Conservation (phyloP, 2,888 invertebrate genomes). For the Thecocarcelia acutangulata region DNA sequence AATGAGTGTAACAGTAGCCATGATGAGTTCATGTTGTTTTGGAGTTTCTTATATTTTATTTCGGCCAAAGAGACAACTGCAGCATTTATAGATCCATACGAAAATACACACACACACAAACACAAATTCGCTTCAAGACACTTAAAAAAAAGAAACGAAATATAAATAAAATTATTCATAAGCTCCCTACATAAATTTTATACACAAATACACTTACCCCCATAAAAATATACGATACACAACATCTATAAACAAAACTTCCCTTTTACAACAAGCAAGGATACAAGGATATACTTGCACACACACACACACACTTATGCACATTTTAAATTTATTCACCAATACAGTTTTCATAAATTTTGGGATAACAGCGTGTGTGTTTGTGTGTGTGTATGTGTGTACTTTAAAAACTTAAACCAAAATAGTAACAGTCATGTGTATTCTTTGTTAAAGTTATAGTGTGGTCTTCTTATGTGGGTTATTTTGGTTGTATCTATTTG, state of each 20-base stretch:
- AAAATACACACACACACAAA: not conserved
- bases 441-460: conserved; percentile 70
- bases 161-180: conserved; percentile 61
- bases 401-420: conserved; percentile 63
- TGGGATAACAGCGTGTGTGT: conserved; percentile 8
- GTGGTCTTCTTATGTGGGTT: conserved; percentile 77
- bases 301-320: not conserved
- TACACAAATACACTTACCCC: conserved; percentile 15
- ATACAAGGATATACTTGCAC: conserved; percentile 23
- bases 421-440: conserved; percentile 66
- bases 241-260: conserved; percentile 40
- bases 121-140: not conserved
- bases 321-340: conserved; percentile 2
- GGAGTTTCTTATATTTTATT: conserved; percentile 24
- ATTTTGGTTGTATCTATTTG: conserved; percentile 71
- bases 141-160: conserved; percentile 20
- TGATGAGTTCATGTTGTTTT: conserved; percentile 76
- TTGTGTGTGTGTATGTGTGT: conserved; percentile 9
- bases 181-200: conserved; percentile 58
- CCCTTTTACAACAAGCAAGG: conserved; percentile 18
- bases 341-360: conserved; percentile 31
- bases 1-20: conserved; percentile 64
- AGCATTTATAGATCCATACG: conserved; percentile 1
- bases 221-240: not conserved
- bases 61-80: conserved; percentile 17